A percentile compares a stretch with the other conserved stretches of the same genome.
Conservation (phyloP, 2,113 vertebrate species). For the Oceanodroma tethys region DNA sequence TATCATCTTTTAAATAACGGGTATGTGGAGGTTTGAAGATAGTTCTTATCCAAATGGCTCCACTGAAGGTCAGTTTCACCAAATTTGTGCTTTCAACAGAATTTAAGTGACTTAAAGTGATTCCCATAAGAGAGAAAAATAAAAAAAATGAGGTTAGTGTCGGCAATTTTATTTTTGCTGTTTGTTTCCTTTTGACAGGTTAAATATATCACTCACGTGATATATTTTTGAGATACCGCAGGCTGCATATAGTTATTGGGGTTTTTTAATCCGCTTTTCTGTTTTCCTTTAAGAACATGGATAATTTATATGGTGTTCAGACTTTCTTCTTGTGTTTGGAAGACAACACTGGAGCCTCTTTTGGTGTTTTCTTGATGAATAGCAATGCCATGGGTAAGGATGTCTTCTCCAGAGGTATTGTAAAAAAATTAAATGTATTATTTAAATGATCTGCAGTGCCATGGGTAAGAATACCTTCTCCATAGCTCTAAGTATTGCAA, state of each 20-base stretch:
- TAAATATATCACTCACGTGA: neutral
- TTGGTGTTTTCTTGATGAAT: slow-evolving; percentile 92
- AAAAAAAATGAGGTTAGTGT: neutral
- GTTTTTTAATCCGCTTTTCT: neutral
- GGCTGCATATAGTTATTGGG: no score
- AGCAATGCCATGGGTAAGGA: slow-evolving; percentile 93
- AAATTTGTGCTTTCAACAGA: neutral
- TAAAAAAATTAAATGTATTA: neutral
- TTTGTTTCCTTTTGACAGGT: neutral
- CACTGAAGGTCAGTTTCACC: neutral
- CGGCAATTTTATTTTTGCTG: neutral
- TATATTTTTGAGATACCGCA: neutral
- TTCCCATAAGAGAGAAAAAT: neutral
- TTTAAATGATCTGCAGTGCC: slow-evolving; percentile 53
- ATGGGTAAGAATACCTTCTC: slow-evolving; percentile 76
- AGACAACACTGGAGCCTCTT: slow-evolving; percentile 80
- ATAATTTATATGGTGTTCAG: slow-evolving; percentile 88
- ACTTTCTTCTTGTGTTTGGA: slow-evolving; percentile 91
- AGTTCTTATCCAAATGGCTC: neutral
- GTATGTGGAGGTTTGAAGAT: no score
- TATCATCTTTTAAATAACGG: neutral
- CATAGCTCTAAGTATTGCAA: neutral
- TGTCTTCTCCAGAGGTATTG: neutral
- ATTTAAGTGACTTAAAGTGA: neutral
- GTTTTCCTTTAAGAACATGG: slow-evolving; percentile 71